Percentiles rank a stretch among this genome's conserved stretches.
Conservation (phyloP, 2,888 invertebrate species). For the Hirtodrosophila confusa region DNA sequence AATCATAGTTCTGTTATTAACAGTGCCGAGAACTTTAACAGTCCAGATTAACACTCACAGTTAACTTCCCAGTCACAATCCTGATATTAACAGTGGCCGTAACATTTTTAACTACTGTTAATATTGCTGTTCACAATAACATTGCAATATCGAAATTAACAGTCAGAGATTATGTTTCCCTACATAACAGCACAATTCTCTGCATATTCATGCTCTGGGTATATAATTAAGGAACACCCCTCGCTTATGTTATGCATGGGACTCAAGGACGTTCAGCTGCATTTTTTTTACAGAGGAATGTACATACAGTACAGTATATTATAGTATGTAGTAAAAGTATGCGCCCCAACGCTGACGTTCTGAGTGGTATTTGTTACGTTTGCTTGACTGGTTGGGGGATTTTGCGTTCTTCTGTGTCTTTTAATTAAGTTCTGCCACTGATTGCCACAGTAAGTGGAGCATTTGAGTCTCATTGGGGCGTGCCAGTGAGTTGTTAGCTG, state of each 20-base stretch:
- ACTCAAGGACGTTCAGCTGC: slow-evolving; percentile 55
- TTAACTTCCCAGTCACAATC: too few relatives aligned
- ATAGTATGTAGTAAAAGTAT: slow-evolving; percentile 33
- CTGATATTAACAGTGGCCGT: too few relatives aligned
- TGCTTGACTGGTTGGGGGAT: slow-evolving; percentile 21
- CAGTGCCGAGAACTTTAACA: too few relatives aligned
- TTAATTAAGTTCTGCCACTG: slow-evolving; percentile 57
- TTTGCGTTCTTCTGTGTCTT: slow-evolving; percentile 28
- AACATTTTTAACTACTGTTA: too few relatives aligned
- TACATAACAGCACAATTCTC: too few relatives aligned
- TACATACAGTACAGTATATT: not conserved
- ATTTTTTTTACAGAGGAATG: slow-evolving; percentile 13
- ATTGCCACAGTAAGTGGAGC: slow-evolving; percentile 31
- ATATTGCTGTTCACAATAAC: too few relatives aligned
- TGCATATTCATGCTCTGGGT: too few relatives aligned
- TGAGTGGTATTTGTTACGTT: slow-evolving; percentile 29
- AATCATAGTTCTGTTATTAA: too few relatives aligned
- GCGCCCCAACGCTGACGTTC: slow-evolving; percentile 14
- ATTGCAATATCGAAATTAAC: too few relatives aligned
- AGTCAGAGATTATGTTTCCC: too few relatives aligned
- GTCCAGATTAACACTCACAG: too few relatives aligned
- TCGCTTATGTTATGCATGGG: slow-evolving; percentile 16
- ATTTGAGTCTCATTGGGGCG: slow-evolving; percentile 41
- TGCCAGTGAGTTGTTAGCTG: slow-evolving; percentile 39
- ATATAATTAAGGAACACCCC: slow-evolving; percentile 19